phyloP scores from a whole-genome alignment of 2,888 invertebrate genomes.

The Spisula subtruncata region DNA sequence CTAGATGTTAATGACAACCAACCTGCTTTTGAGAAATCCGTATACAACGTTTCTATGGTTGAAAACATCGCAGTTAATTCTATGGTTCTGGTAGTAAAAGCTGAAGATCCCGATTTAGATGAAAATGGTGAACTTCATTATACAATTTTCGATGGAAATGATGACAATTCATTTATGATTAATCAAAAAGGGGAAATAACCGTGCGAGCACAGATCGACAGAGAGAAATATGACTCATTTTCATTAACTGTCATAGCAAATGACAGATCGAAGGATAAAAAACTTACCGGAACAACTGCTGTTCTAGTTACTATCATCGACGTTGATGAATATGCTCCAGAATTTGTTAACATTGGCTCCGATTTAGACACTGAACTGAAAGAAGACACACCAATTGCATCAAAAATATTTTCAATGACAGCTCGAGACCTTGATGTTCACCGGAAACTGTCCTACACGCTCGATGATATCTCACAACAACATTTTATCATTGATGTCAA shows the following conservation, averaged over 20 bases:
- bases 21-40: conserved; percentile 69
- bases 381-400: conserved; percentile 95
- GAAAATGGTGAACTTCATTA: conserved; percentile 68
- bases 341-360: conserved; percentile 65
- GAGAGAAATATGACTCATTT: conserved; percentile 59
- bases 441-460: conserved; percentile 96
- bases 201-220: conserved; percentile 60
- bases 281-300: conserved; percentile 65
- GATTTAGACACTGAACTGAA: conserved; percentile 89
- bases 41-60: conserved; percentile 65
- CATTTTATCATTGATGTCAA: conserved; percentile 95
- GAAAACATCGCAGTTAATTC: conserved; percentile 62
- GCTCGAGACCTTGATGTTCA: conserved; percentile 97
- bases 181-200: conserved; percentile 63
- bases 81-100: conserved; percentile 54
- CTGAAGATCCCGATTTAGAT: conserved; percentile 72
- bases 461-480: conserved; percentile 93
- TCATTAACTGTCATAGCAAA: conserved; percentile 67
- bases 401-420: conserved; percentile 93
- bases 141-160: conserved; percentile 63
- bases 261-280: conserved; percentile 66
- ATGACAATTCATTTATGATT: conserved; percentile 62
- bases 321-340: conserved; percentile 68
- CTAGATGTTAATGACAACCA: conserved; percentile 78
- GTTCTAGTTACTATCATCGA: conserved; percentile 67